Percentiles rank a stretch among this genome's conserved stretches.
phyloP scores from a whole-genome alignment of 2,113 vertebrate species.

The Amphiprion percula region DNA sequence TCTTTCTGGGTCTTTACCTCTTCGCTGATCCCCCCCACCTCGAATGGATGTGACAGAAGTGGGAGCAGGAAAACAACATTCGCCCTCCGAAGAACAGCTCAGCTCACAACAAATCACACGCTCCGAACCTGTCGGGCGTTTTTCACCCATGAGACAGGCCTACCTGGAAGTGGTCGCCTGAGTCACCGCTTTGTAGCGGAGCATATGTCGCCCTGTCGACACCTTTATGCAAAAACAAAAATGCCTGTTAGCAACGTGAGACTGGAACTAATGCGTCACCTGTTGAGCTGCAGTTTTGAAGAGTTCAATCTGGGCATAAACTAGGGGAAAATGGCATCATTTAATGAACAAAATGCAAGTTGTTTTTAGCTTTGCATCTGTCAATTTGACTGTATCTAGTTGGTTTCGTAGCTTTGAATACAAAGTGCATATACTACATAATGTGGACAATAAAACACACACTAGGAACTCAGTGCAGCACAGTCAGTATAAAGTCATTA shows the following conservation, averaged over 20 bases:
- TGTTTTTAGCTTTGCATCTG: no score
- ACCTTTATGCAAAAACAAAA: slow-evolving; percentile 19
- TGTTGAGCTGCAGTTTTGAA: slow-evolving; percentile 30
- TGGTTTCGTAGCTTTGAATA: no score
- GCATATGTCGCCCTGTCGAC: slow-evolving; percentile 55
- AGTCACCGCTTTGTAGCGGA: background rate
- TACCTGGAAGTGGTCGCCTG: slow-evolving; percentile 67
- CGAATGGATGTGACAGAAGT: slow-evolving; percentile 73
- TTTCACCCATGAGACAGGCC: slow-evolving; percentile 39
- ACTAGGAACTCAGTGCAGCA: no score
- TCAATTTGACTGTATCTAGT: no score
- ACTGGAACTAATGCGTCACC: slow-evolving; percentile 22
- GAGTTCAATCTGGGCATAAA: no score
- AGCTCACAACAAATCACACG: slow-evolving; percentile 30
- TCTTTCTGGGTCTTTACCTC: slow-evolving; percentile 59
- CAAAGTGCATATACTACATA: no score
- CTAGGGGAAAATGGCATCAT: no score
- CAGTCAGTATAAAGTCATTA: no score
- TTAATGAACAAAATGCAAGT: no score
- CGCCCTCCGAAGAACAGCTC: slow-evolving; percentile 25
- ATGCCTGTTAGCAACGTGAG: slow-evolving; percentile 9
- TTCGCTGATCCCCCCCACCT: slow-evolving; percentile 61
- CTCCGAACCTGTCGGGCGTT: background rate
- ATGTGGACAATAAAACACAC: no score
- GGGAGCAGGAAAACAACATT: slow-evolving; percentile 13